Evolutionary conservation across 2,113 vertebrate genomes (phyloP), one percentile per base, ranked within the genome.

Genomic region (Actenoides lindsayi): DNA sequence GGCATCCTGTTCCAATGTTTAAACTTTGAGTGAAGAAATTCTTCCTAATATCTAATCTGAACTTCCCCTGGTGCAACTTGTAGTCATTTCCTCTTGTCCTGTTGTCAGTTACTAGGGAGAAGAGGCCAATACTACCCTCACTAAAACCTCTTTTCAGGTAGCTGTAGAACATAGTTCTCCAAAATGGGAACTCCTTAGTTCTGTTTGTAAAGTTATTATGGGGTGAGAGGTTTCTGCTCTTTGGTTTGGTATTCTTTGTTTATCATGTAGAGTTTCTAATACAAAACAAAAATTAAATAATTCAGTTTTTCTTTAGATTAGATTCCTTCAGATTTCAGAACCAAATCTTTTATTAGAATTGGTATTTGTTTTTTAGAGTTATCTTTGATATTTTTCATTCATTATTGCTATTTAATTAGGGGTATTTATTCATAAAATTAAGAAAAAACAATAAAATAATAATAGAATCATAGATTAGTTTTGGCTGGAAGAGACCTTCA

Each of bases 391-490:
- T 70, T 23, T 77, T 76, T 48, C 2, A 5, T 17, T 28, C n/a
- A 39, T 37, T 54, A 51, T 31, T 76, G 9, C 1, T 62, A 12
- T 39, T 86, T 75, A 11, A 27, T 56, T 78, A 33, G 4, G 7
- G 3, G 1, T 27, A 67, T 86, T 87, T 42, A 63, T 75, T 37
- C 2, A 69, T 25, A 10, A 35, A 74, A 74, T 73, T 79, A 37
- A 64, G 42, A 87, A 71, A 89, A 94, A 89, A 46, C 33, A 91
- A 71, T 57, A 76, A 57, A 77, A 89, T 50, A 65, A 41, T 51
- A 54, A 1, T 15, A 92, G 42, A 42, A 42, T 42, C 42, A 42
- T 42, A 42, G 42, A 42, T 16, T 16, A 42, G 42, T 42, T 42
- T 42, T 6, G 42, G 6, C 42, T 42, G 42, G 42, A 15, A 42